Evolutionary conservation across 2,888 invertebrate genomes (phyloP), one percentile per base, ranked within the genome.

Genomic region (Flabesymbios commensalis): DNA sequence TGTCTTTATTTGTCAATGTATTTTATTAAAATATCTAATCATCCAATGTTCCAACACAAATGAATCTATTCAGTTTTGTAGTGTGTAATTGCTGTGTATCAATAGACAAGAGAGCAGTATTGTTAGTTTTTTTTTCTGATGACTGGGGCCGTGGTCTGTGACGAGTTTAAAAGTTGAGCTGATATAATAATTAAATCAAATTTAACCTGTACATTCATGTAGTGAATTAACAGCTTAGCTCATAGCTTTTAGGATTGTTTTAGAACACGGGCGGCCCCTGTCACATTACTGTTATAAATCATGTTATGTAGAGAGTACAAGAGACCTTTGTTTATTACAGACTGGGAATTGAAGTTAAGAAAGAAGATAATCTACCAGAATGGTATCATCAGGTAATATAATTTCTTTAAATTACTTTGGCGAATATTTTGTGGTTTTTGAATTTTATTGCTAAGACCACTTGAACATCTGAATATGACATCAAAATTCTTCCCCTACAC

Each of bases 361-460:
- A 99, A 81, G 90, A 90, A 73, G 94, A 92, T 28, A 93, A 95
- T 80, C 86, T 99, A 31, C 87, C 97, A 0, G 97, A 98, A 65
- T 99, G 99, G 99, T 99, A 98, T 83, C 93, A 95, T 0, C 97
- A 97, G 85, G 92, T 91, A 58, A 36, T n/a, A n/a, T n/a, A n/a
- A n/a, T n/a, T n/a, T n/a, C n/a, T n/a, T n/a, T n/a, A n/a, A n/a
- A n/a, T n/a, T n/a, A n/a, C n/a, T n/a, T n/a, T n/a, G n/a, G n/a
- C n/a, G n/a, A n/a, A n/a, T n/a, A n/a, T n/a, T n/a, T n/a, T n/a
- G n/a, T n/a, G n/a, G n/a, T n/a, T n/a, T n/a, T n/a, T n/a, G n/a
- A n/a, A n/a, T n/a, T n/a, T n/a, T n/a, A n/a, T n/a, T n/a, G n/a
- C n/a, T n/a, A n/a, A n/a, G n/a, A n/a, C n/a, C n/a, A n/a, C n/a